phyloP scores from a whole-genome alignment of 2,888 invertebrate genomes.

The Aspidiotus destructor region DNA sequence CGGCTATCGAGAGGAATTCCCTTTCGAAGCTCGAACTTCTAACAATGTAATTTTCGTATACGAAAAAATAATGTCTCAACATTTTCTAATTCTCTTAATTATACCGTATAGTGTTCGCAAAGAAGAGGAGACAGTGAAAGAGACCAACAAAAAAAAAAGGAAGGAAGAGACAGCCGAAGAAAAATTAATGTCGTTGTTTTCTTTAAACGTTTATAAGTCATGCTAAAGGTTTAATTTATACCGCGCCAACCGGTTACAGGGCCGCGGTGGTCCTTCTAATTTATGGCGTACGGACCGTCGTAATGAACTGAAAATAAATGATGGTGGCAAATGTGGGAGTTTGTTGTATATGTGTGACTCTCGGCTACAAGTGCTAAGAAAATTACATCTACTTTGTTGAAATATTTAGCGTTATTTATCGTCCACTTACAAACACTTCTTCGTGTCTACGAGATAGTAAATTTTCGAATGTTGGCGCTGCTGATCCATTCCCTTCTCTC shows the following conservation, averaged over 20 bases:
- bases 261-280: conserved; percentile 1
- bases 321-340: too few relatives aligned
- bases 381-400: too few relatives aligned
- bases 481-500: too few relatives aligned
- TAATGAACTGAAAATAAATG: too few relatives aligned
- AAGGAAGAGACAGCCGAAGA: too few relatives aligned
- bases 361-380: too few relatives aligned
- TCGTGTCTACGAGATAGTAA: too few relatives aligned
- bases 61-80: conserved; percentile 20
- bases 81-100: conserved; percentile 26
- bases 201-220: neutral
- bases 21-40: neutral
- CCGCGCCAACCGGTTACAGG: conserved; percentile 2
- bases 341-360: too few relatives aligned
- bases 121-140: neutral
- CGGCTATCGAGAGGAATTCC: conserved; percentile 9
- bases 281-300: neutral
- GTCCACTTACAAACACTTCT: too few relatives aligned
- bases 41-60: conserved; percentile 5
- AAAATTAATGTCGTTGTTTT: neutral
- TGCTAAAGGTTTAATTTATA: conserved; percentile 2
- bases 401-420: too few relatives aligned
- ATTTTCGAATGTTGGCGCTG: too few relatives aligned
- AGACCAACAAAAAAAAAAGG: too few relatives aligned
- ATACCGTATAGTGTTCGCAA: conserved; percentile 14